Base-by-base conservation (phyloP, 2,888 invertebrate genomes). In the Ametastegia equiseti region DNA sequence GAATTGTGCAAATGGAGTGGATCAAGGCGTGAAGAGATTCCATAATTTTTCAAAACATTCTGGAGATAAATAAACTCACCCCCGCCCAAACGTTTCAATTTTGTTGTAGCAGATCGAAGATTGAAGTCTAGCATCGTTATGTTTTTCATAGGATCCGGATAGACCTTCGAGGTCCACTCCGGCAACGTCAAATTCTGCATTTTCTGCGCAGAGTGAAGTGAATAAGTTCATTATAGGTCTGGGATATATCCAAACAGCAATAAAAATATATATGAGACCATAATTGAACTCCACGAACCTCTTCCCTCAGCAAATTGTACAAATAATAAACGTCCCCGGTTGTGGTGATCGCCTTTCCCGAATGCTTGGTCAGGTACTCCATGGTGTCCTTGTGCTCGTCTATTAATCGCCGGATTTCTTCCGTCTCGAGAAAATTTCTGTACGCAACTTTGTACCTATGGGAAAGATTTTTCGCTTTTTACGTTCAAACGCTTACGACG, bases 51-150 rank as follows among this genome's bases (percentile, higher is more conserved):
- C 9, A 45, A 36, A 27, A 33, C 19, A 42, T 45, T 0, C 73
- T 15, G 9, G 2, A 11, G 30, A 19, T 39, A 75, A 75, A 33
- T 13, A 19, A 75, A 6, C 73, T 82, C 85, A 92, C 92, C 92
- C 86, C 92, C 91, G 83, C 92, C 92, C 19, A 92, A 84, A 79
- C 91, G 89, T 81, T 88, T 90, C 86, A 93, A 86, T 60, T 88
- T 85, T 23, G 84, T 87, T 7, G 91, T 92, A 75, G 88, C 90
- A 0, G 92, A 92, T 39, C 89, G 87, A 0, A 92, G 82, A 81
- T 89, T 87, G 81, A 93, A 93, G 84, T 92, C 92, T 57, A 92
- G 86, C 15, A 88, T 89, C n/a, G 91, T 87, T 1, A 92, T 86
- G 15, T 90, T 88, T 50, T 87, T 84, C 91, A 93, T 89, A 7